Evolutionary conservation across 1,140 invertebrate genomes (phyloP), one percentile per base, ranked within the genome.

Genomic region (Heliconius nattereri): DNA sequence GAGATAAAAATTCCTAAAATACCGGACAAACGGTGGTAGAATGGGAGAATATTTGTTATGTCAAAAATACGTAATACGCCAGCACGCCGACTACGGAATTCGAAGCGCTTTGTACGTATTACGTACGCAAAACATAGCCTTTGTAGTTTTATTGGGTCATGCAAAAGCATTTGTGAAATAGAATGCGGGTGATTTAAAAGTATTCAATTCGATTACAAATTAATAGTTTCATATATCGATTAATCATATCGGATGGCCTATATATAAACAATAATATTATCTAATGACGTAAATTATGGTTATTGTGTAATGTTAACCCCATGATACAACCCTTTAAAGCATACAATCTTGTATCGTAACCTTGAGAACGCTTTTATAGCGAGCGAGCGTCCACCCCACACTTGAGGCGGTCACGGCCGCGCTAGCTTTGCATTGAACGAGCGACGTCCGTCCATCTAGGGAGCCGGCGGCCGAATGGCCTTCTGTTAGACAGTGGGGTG

Each of bases 391-490:
- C 89, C 84, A 90, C 88, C 90, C 83, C 88, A 78, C 82, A 85
- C 83, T 85, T 86, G 78, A 78, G 79, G 80, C 91, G 91, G 92
- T 94, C 92, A 94, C 88, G 92, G 92, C 87, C 92, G 85, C 86
- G 77, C 57, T 71, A 71, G 82, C 80, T 82, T 83, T 79, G 81
- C 84, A 84, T 87, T 73, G 83, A 83, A 84, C 82, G 81, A 82
- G 85, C 82, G 81, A 80, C 89, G 89, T 89, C 92, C 90, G 88
- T 87, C 88, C 87, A 85, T 88, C 87, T 86, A 87, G 75, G 81
- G 66, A 77, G 88, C 88, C 86, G 79, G 85, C 82, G 86, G 81
- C 77, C 87, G 91, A 93, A 91, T 94, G 90, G 91, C 90, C 87
- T 90, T 89, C 83, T 74, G 81, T 78, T 81, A 78, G 81, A 35